Conservation (phyloP, 37 sponge, comb jelly and placozoan genomes). For the Spongilla lacustris region DNA sequence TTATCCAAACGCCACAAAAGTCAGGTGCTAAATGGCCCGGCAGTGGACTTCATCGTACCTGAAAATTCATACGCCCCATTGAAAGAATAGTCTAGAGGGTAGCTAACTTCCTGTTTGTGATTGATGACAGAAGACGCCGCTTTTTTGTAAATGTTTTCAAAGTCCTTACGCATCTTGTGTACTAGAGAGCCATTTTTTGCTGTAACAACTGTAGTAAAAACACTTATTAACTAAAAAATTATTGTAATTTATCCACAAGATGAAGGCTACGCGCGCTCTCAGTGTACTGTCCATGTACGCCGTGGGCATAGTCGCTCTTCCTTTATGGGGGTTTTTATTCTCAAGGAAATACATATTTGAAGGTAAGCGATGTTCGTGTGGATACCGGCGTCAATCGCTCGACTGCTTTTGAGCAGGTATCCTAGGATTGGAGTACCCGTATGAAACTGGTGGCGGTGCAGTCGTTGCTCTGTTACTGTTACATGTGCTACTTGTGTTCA, state of each 20-base stretch:
- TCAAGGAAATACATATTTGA: conserved; percentile 59
- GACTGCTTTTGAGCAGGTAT: conserved; percentile 20
- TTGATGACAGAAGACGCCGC: conserved; percentile 40
- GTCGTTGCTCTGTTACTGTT: conserved; percentile 64
- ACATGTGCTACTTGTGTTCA: conserved; percentile 62
- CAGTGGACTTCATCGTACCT: no score
- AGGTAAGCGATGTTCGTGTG: conserved; percentile 37
- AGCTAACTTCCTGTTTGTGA: conserved; percentile 32
- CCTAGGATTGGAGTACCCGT: conserved; percentile 44
- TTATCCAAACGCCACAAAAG: no score
- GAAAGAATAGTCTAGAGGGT: conserved; percentile 87
- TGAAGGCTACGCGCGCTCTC: conserved; percentile 26
- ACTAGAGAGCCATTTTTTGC: background rate
- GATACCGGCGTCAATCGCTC: background rate
- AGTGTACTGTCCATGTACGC: conserved; percentile 50
- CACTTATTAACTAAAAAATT: no score
- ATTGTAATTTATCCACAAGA: no score
- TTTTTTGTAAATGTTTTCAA: conserved; percentile 28
- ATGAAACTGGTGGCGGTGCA: conserved; percentile 61
- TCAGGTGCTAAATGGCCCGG: no score
- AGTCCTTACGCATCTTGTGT: background rate
- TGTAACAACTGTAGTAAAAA: no score
- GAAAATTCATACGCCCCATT: conserved; percentile 53
- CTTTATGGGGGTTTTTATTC: conserved; percentile 56
- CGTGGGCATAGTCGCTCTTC: conserved; percentile 58